phyloP scores from a whole-genome alignment of 1,140 invertebrate genomes.

The Bombus waltoni region DNA sequence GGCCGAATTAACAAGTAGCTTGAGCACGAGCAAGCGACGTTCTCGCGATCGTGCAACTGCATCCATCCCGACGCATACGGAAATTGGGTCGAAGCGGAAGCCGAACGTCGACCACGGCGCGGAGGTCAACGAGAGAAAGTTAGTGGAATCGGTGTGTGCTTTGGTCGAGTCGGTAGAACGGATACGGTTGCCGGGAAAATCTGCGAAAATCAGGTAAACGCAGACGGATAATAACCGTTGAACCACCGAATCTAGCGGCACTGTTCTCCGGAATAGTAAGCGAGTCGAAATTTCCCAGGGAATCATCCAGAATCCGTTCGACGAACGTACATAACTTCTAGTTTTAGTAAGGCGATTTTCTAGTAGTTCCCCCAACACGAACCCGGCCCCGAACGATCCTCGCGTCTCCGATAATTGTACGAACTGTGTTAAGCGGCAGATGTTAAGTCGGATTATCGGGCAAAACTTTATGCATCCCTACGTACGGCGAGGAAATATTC shows the following conservation, averaged over 20 bases:
- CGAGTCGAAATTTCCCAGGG: slow-evolving; percentile 16
- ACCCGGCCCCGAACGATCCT: slow-evolving; percentile 15
- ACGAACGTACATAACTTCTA: background rate
- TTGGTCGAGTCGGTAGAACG: background rate
- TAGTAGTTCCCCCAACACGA: background rate
- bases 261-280: background rate
- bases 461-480: slow-evolving; percentile 50
- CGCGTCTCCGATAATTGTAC: slow-evolving; percentile 59
- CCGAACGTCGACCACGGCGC: background rate
- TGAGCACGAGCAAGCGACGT: background rate
- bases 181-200: background rate
- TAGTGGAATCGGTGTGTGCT: background rate
- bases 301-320: background rate
- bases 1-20: background rate
- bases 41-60: background rate
- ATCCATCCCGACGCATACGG: background rate
- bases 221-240: slow-evolving; percentile 1
- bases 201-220: slow-evolving; percentile 19
- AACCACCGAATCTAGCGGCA: background rate
- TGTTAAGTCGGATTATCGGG: slow-evolving; percentile 64
- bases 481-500: slow-evolving; percentile 60
- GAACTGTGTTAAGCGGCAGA: slow-evolving; percentile 49
- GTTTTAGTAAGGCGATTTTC: slow-evolving; percentile 4
- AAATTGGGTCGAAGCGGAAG: slow-evolving; percentile 13
- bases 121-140: slow-evolving; percentile 17